A percentile compares a stretch with the other conserved stretches of the same genome.
Conservation (phyloP, 1,140 invertebrate genomes). For the Aphis gossypii region DNA sequence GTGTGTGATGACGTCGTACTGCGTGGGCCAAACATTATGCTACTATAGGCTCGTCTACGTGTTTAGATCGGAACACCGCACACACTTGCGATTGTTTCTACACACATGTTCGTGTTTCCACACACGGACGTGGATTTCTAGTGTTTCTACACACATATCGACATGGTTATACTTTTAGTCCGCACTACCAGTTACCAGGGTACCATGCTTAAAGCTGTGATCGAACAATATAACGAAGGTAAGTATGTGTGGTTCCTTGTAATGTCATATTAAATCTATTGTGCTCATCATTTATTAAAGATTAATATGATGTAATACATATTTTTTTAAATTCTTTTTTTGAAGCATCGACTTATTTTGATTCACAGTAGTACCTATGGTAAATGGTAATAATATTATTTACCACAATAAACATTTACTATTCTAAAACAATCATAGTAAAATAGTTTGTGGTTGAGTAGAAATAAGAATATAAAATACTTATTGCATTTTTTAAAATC, state of each 20-base stretch:
- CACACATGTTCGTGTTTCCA: not conserved
- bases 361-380: too few relatives aligned
- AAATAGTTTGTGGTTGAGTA: too few relatives aligned
- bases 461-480: too few relatives aligned
- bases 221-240: not conserved
- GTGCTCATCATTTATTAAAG: too few relatives aligned
- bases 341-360: too few relatives aligned
- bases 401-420: too few relatives aligned
- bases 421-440: too few relatives aligned
- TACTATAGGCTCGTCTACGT: not conserved
- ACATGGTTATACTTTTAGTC: not conserved
- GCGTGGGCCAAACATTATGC: not conserved
- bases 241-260: not conserved
- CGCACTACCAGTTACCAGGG: not conserved
- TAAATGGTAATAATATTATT: too few relatives aligned
- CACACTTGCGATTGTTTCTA: not conserved
- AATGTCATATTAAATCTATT: not conserved
- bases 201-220: not conserved
- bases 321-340: too few relatives aligned
- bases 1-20: not conserved
- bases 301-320: too few relatives aligned
- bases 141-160: not conserved
- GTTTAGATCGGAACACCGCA: not conserved
- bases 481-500: too few relatives aligned
- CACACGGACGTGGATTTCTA: not conserved